These are phyloP conservation scores for Poecile atricapillus DNA, from an alignment of 2,113 vertebrate genomes.

Conservation along the genomic window DNA sequence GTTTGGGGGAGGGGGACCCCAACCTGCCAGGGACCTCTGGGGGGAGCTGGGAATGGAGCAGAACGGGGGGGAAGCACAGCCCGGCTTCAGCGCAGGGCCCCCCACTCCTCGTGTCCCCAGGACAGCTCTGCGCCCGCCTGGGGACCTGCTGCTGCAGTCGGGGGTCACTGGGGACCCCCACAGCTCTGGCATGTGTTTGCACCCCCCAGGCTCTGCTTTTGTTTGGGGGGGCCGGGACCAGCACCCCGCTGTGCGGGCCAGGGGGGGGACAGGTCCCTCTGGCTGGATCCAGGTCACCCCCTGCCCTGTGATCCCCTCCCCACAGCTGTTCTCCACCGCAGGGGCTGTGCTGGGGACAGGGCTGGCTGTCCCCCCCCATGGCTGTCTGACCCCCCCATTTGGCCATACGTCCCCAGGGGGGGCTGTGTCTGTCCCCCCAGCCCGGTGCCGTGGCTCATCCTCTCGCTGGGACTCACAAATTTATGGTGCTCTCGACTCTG, in stretches of 20 bases:
- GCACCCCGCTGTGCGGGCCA: not conserved
- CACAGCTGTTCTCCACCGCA: accelerated
- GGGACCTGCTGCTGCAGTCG: not conserved
- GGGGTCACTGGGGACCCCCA: not conserved
- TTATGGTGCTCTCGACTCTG: constrained; percentile 43
- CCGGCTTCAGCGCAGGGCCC: not conserved
- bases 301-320: not conserved
- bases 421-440: not conserved
- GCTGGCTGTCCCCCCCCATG: not conserved
- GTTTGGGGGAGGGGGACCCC: not conserved
- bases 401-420: not conserved
- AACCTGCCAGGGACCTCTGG: not conserved
- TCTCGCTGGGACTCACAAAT: not conserved
- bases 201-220: not conserved
- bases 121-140: not conserved
- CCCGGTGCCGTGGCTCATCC: not conserved
- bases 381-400: not conserved
- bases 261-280: not conserved
- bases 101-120: not conserved
- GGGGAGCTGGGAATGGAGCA: not conserved
- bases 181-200: not conserved
- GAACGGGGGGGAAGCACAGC: not conserved
- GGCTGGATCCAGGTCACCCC: not conserved
- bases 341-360: not conserved
- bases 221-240: not conserved